A percentile compares a stretch with the other conserved stretches of the same genome.
These are phyloP conservation scores for Agapetus fuscipes DNA, from an alignment of 2,888 invertebrate genomes.

Conservation along the genomic window DNA sequence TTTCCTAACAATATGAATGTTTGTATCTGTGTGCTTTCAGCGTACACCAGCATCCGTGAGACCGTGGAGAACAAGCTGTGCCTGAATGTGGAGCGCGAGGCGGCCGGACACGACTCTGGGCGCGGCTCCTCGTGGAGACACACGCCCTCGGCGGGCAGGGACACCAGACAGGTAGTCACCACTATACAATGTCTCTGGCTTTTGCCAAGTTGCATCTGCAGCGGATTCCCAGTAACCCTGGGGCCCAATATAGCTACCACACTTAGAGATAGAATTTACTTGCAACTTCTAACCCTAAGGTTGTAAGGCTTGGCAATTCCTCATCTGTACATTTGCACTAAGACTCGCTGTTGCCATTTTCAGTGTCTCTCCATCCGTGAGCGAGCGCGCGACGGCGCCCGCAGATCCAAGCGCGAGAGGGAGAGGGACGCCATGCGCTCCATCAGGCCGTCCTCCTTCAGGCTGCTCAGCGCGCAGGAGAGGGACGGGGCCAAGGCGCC, in stretches of 20 bases:
- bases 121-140: conserved; percentile 17
- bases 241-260: no score
- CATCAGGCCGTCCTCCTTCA: conserved; percentile 34
- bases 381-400: conserved; percentile 16
- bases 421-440: conserved; percentile 31
- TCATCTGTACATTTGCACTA: no score
- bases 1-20: no score
- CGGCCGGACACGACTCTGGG: not conserved
- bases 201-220: no score
- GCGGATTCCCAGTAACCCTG: no score
- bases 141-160: conserved; percentile 10
- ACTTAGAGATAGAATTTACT: no score
- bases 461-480: conserved; percentile 31
- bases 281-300: no score
- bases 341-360: no score
- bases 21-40: no score
- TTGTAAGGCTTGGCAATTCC: no score
- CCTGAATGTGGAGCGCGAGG: conserved; percentile 7
- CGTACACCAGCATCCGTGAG: conserved; percentile 9
- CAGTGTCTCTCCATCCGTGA: conserved; percentile 17
- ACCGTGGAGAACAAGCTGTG: conserved; percentile 7
- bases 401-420: conserved; percentile 23
- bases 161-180: conserved; percentile 17
- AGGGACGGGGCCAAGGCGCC: conserved; percentile 18
- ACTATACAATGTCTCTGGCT: no score